Evolutionary conservation across 2,888 invertebrate genomes (phyloP).

Genomic region (Brassicogethes aeneus): DNA sequence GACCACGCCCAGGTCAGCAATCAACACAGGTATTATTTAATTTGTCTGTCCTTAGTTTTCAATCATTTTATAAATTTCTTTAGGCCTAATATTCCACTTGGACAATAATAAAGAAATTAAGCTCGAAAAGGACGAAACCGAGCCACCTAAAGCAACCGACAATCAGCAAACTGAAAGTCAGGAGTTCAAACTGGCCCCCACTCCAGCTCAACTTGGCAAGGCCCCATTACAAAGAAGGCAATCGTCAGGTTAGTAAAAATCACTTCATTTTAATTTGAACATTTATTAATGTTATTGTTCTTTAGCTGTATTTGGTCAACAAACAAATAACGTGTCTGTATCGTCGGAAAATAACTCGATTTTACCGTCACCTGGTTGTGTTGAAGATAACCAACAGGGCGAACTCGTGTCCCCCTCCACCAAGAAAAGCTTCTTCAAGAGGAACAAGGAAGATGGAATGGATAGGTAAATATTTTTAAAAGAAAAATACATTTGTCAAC

Average conservation of each 20-base stretch:
- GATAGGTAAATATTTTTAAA: conserved; percentile 58
- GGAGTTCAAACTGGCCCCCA: conserved; percentile 77
- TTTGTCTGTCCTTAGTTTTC: too few relatives aligned
- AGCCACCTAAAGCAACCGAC: conserved; percentile 1
- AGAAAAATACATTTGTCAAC: too few relatives aligned
- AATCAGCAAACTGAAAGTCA: background rate
- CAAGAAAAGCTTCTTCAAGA: conserved; percentile 73
- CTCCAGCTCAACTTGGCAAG: conserved; percentile 86
- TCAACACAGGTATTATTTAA: conserved; percentile 1
- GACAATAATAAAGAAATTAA: conserved; percentile 8
- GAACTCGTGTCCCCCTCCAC: conserved; percentile 53
- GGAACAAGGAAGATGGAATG: conserved; percentile 83
- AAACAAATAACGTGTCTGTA: conserved; percentile 11
- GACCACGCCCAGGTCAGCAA: background rate
- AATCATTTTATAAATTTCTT: too few relatives aligned
- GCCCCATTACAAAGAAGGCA: conserved; percentile 83
- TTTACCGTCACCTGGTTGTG: conserved; percentile 5
- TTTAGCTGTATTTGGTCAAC: conserved; percentile 19
- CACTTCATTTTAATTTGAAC: too few relatives aligned
- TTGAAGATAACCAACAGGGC: conserved; percentile 13
- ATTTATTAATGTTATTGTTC: conserved; percentile 1
- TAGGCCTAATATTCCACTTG: background rate
- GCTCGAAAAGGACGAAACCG: conserved; percentile 6
- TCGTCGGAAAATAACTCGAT: background rate
- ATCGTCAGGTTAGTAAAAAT: conserved; percentile 69